A percentile compares a stretch with the other conserved stretches of the same genome.
These are phyloP conservation scores for Picus viridis DNA, from an alignment of 2,797 vertebrate species.

Conservation along the genomic window DNA sequence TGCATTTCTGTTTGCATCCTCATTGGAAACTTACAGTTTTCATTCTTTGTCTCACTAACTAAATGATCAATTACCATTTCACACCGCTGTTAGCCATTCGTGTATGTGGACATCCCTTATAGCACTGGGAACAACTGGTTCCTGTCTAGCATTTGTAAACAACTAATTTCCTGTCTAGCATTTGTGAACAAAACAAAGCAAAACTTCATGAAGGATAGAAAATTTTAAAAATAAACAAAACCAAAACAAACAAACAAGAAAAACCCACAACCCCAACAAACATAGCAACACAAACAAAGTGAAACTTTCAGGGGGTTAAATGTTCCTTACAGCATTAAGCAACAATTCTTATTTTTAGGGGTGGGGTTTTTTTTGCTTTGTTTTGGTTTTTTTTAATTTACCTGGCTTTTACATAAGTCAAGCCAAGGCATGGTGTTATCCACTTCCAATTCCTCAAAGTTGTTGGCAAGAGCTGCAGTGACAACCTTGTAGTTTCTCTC, in stretches of 20 bases:
- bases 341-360: background rate
- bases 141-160: background rate
- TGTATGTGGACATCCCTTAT: background rate
- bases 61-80: slow-evolving; percentile 9
- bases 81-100: background rate
- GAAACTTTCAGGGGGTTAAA: background rate
- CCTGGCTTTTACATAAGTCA: slow-evolving; percentile 22
- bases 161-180: background rate
- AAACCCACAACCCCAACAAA: background rate
- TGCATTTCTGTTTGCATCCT: background rate
- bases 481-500: slow-evolving; percentile 16
- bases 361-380: too few relatives aligned
- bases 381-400: background rate
- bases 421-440: background rate
- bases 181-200: background rate
- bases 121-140: background rate
- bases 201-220: background rate
- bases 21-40: background rate
- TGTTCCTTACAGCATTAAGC: background rate
- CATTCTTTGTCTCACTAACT: background rate
- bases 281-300: too few relatives aligned
- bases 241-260: rapidly evolving
- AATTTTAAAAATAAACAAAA: background rate
- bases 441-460: background rate
- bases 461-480: background rate